Base-by-base conservation (phyloP, 2,113 vertebrate genomes). In the Delphinus delphis region DNA sequence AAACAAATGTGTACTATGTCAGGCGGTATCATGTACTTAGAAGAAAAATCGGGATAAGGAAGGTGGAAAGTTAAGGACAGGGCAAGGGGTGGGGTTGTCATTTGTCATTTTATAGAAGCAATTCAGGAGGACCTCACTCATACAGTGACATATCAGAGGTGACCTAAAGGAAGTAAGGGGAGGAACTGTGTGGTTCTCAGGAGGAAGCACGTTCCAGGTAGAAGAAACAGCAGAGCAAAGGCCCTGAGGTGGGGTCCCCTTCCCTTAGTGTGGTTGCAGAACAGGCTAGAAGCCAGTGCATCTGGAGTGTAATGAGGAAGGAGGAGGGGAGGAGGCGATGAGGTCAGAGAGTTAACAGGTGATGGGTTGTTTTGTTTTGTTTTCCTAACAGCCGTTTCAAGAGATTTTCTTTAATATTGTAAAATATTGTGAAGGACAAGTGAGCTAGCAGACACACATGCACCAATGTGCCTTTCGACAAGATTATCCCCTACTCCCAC, bases 381-480 rank as follows among this genome's bases (percentile, higher is more conserved):
- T 58, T 53, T 58, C 13, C 50, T 58, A 98, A 98, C 97, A 98
- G 98, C 98, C 96, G 98, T 98, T 99, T 98, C 98, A 98, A 98
- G 99, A 99, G 98, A 98, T 98, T 98, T 97, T 97, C 96, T 97
- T 97, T 98, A 98, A 97, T 97, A 98, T 99, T 98, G 98, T 99
- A 99, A 99, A 99, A 99, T 99, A 99, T 98, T 98, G 98, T 97
- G 98, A 98, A 98, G 98, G 98, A 99, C 98, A 98, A 99, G 98
- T 99, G 99, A 99, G 98, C 98, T 98, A 98, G 98, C 98, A 98
- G 98, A 99, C 98, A 99, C 98, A 98, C 98, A 98, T 98, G 98
- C 98, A 98, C 98, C 98, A 58, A 38, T 95, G 96, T 98, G 98
- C 90, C 93, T 96, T 88, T 13, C 55, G 95, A 97, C 93, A 67